Base-by-base conservation (phyloP, 2,797 vertebrate genomes). In the Ispidina picta region DNA sequence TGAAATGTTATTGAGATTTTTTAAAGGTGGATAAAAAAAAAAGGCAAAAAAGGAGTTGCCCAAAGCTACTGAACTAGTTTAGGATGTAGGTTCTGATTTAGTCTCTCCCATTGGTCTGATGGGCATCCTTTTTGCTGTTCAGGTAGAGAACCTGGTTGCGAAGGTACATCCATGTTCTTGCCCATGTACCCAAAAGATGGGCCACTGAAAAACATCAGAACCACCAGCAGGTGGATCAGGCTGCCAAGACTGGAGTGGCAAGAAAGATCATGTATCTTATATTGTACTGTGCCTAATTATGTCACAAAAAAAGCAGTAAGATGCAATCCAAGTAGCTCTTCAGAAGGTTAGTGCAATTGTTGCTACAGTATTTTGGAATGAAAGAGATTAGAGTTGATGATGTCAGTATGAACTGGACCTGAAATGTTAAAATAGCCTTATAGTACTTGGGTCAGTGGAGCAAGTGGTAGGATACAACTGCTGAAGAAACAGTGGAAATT, bases 341-440 rank as follows among this genome's bases (percentile, higher is more conserved):
- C 39, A n/a, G 33, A 84, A 88, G 88, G 68, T 84, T 12, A 25
- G 43, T 60, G 62, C 64, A 62, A 39, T 62, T 82, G 52, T 69
- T 81, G 64, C 87, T 43, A 0, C n/a, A 43, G 41, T 13, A 1
- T 74, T 86, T 43, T 44, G 64, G 39, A 71, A 59, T 54, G 86
- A 51, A 48, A 65, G 80, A 74, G 58, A 75, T 90, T 49, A 77
- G 65, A 91, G 77, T 81, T 81, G 70, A 74, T 46, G 31, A 31
- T 86, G 88, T 68, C 89, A 65, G 49, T 64, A 65, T 86, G 77
- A 91, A 62, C 39, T 92, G 83, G 86, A 92, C 46, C 64, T 79
- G 52, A 63, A 88, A 89, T 84, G 74, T 71, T 76, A 44, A 80
- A 59, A 83, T 12, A 33, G 31, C 63, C 11, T 28, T 44, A 5